A percentile compares a stretch with the other conserved stretches of the same genome.
phyloP scores from a whole-genome alignment of 2,113 vertebrate genomes.

The Clarias magur region DNA sequence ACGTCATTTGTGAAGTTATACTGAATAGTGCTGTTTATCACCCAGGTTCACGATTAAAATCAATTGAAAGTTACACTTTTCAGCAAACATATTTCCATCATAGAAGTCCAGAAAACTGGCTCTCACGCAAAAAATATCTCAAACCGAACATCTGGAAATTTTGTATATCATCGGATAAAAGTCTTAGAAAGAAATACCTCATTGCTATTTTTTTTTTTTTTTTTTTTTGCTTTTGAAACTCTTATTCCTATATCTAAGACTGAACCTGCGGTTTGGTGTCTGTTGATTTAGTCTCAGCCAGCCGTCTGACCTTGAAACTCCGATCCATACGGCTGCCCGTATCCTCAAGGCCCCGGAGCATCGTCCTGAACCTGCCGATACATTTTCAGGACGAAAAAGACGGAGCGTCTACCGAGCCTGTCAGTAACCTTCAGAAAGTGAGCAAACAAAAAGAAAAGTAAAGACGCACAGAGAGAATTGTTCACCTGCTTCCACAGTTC shows the following conservation, averaged over 20 bases:
- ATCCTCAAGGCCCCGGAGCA: constrained; percentile 70
- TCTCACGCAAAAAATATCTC: background rate
- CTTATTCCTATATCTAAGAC: background rate
- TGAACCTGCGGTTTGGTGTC: constrained; percentile 1
- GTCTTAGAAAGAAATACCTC: background rate
- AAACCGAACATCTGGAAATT: background rate
- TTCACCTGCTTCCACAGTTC: constrained; percentile 72
- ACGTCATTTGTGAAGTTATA: constrained; percentile 74
- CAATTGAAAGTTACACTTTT: background rate
- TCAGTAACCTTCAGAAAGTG: constrained; percentile 70
- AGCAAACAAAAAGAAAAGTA: constrained; percentile 57
- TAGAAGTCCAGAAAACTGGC: background rate
- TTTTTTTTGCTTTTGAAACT: background rate
- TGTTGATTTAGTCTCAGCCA: background rate
- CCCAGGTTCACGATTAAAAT: background rate
- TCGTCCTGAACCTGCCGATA: background rate
- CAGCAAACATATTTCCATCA: background rate
- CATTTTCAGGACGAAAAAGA: background rate
- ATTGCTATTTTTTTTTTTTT: background rate
- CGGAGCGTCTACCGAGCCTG: constrained; percentile 58
- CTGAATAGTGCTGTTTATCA: constrained; percentile 54
- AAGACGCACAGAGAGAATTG: constrained; percentile 69
- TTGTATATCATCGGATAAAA: background rate
- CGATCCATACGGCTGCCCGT: constrained; percentile 63
- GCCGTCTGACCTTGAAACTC: constrained; percentile 43